These are phyloP conservation scores for Helostoma temminkii DNA, from an alignment of 2,797 vertebrate genomes.

Conservation along the genomic window DNA sequence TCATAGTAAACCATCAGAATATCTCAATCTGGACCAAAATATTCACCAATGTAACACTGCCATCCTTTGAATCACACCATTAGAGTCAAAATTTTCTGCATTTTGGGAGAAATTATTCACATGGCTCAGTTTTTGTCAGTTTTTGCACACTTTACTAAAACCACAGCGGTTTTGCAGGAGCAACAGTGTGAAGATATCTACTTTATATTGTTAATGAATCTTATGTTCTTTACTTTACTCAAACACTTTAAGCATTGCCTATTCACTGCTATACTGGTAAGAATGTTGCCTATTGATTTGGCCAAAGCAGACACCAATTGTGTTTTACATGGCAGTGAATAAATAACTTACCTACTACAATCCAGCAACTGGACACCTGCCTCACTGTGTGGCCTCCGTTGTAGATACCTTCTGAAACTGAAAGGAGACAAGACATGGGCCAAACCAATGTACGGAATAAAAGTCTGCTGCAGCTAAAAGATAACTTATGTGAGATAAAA, in stretches of 20 bases:
- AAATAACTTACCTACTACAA: conserved; percentile 49
- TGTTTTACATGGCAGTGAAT: conserved; percentile 52
- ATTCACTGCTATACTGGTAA: conserved; percentile 81
- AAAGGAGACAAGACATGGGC: conserved; percentile 8
- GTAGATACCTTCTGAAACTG: conserved; percentile 13
- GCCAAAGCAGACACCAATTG: conserved; percentile 68
- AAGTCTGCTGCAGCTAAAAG: not conserved
- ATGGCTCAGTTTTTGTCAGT: too few species aligned
- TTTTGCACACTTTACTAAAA: too few species aligned
- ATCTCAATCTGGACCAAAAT: not conserved
- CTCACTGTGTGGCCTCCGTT: conserved; percentile 14
- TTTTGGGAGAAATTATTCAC: too few species aligned
- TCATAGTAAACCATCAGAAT: not conserved
- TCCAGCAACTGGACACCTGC: conserved; percentile 25
- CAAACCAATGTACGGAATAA: conserved; percentile 2
- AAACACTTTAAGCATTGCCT: conserved; percentile 82
- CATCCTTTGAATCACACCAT: too few species aligned
- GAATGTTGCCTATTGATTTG: conserved; percentile 84
- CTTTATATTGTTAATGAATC: too few species aligned
- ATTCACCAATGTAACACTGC: too few species aligned
- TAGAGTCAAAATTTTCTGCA: too few species aligned
- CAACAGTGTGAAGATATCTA: too few species aligned
- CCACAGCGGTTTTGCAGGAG: too few species aligned
- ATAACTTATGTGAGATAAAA: conserved; percentile 4
- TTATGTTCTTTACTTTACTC: conserved; percentile 79